A percentile compares a stretch with the other conserved stretches of the same genome.
Evolutionary conservation across 2,113 vertebrate species (phyloP).

Genomic region (Copsychus sechellarum): DNA sequence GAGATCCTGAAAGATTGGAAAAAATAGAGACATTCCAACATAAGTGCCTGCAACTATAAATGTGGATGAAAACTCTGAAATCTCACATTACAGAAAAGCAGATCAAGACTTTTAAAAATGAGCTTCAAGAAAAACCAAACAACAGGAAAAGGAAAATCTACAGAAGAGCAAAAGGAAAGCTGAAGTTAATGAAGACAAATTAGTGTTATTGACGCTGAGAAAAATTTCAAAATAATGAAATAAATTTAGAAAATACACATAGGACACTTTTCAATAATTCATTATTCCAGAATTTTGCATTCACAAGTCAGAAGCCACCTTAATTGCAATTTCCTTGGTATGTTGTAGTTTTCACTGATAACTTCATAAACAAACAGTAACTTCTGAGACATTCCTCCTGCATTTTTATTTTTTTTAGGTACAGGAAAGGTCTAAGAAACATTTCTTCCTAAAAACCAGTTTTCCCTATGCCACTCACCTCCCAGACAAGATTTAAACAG

Average conservation of each 20-base stretch:
- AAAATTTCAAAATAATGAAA: background rate
- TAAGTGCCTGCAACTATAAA: background rate
- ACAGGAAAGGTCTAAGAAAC: background rate
- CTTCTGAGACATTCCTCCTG: background rate
- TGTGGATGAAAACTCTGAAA: background rate
- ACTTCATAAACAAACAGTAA: background rate
- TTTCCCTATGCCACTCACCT: background rate
- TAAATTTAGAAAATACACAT: background rate
- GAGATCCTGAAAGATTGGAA: slow-evolving; percentile 82
- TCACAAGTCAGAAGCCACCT: background rate
- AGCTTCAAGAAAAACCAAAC: background rate
- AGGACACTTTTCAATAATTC: background rate
- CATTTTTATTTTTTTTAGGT: fast-evolving
- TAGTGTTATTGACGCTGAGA: background rate
- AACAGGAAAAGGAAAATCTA: background rate
- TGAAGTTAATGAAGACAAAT: background rate
- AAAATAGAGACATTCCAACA: background rate
- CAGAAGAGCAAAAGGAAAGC: background rate
- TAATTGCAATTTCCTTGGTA: background rate
- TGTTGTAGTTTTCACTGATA: background rate
- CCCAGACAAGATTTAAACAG: background rate
- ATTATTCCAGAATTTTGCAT: background rate
- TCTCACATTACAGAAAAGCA: background rate
- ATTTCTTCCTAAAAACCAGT: background rate
- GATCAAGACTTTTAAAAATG: background rate